These are phyloP conservation scores for Urosaurus nigricauda DNA, from an alignment of 2,797 vertebrate genomes.

Conservation along the genomic window DNA sequence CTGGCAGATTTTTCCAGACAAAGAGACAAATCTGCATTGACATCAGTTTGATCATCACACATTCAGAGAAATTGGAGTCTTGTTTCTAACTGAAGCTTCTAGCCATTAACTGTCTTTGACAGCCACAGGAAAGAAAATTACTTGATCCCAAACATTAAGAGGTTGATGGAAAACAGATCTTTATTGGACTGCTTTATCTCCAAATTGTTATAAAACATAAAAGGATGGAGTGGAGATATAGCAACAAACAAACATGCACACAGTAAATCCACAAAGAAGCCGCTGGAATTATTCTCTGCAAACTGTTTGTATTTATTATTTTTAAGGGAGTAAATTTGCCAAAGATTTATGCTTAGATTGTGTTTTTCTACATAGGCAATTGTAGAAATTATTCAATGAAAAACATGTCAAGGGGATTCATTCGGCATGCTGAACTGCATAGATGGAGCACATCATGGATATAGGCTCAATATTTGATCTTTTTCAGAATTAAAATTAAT, in stretches of 20 bases:
- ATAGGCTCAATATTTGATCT: neutral
- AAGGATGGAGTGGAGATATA: constrained; percentile 27
- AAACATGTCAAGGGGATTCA: neutral
- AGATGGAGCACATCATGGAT: neutral
- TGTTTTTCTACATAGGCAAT: constrained; percentile 23
- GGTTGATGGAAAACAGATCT: constrained; percentile 47
- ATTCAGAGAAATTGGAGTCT: constrained; percentile 14
- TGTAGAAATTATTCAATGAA: constrained; percentile 24
- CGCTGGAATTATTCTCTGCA: constrained; percentile 33
- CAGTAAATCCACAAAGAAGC: constrained; percentile 39
- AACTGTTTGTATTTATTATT: constrained; percentile 22
- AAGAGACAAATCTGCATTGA: neutral
- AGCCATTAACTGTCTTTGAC: constrained; percentile 37
- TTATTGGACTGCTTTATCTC: constrained; percentile 35
- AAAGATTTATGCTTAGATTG: constrained; percentile 40
- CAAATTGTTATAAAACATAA: constrained; percentile 40
- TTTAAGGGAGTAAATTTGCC: constrained; percentile 16
- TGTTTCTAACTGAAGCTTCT: constrained; percentile 27
- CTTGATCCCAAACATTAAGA: constrained; percentile 51
- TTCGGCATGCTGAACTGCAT: constrained; percentile 39
- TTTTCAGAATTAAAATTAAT: constrained; percentile 17
- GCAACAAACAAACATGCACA: constrained; percentile 25
- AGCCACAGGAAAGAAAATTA: constrained; percentile 45
- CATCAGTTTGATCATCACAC: neutral
- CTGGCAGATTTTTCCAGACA: neutral